Percentiles rank a stretch among this genome's conserved stretches.
These are phyloP conservation scores for Pristionchus pacificus DNA, from an alignment of 1,140 invertebrate species.

Conservation along the genomic window DNA sequence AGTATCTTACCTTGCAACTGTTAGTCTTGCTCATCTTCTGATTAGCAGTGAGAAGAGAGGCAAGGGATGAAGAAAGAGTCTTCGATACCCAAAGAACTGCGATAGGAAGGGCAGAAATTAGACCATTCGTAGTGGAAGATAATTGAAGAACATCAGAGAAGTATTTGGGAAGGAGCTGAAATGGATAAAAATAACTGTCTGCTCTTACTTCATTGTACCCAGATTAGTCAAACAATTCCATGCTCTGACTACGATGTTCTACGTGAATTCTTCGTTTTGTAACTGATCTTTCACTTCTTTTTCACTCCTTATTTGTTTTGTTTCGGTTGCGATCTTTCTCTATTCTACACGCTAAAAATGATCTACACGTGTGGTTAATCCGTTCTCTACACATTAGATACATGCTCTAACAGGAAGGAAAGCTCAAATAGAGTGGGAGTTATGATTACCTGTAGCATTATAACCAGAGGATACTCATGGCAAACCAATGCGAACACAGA, in stretches of 20 bases:
- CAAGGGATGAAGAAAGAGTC: slow-evolving; percentile 41
- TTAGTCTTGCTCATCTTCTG: slow-evolving; percentile 38
- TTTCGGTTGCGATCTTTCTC: no score
- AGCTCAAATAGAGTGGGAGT: background rate
- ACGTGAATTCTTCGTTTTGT: background rate
- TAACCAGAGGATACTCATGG: slow-evolving; percentile 55
- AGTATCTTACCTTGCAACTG: background rate
- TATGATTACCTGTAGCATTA: slow-evolving; percentile 49
- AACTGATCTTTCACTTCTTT: background rate
- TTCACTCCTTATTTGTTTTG: no score
- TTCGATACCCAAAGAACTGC: slow-evolving; percentile 33
- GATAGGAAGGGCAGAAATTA: slow-evolving; percentile 36
- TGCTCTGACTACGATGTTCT: background rate
- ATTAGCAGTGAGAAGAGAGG: slow-evolving; percentile 48
- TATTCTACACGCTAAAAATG: no score
- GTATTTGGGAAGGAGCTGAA: slow-evolving; percentile 47
- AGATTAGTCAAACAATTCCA: slow-evolving; percentile 13
- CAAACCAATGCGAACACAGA: slow-evolving; percentile 52
- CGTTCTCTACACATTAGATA: no score
- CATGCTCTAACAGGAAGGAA: background rate
- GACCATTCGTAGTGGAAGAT: slow-evolving; percentile 22
- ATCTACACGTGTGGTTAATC: no score
- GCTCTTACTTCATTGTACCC: slow-evolving; percentile 17
- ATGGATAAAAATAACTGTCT: slow-evolving; percentile 13
- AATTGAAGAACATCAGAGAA: slow-evolving; percentile 34